Percentiles rank a stretch among this genome's conserved stretches.
Conservation (phyloP, 2,113 vertebrate genomes). For the Hypomesus transpacificus region DNA sequence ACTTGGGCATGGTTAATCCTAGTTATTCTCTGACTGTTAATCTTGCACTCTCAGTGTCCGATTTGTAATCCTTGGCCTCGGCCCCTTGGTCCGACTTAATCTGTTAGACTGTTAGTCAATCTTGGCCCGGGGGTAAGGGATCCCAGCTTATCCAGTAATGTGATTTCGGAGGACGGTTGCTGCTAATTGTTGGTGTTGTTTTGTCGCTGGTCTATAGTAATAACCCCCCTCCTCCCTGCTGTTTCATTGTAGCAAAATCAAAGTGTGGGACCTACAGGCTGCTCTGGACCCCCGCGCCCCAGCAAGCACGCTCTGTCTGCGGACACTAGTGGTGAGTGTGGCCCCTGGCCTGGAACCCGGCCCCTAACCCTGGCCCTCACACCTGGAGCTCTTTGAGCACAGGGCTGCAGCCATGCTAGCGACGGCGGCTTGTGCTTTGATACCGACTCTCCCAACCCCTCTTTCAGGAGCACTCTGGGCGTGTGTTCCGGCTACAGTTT, state of each 20-base stretch:
- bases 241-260: slow-evolving; percentile 78
- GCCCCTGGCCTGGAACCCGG: background rate
- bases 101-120: background rate
- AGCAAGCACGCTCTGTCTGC: slow-evolving; percentile 84
- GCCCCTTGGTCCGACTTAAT: background rate
- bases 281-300: slow-evolving; percentile 86
- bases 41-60: background rate
- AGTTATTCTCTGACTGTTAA: slow-evolving; percentile 1
- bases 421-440: too few species aligned
- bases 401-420: background rate
- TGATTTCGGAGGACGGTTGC: background rate
- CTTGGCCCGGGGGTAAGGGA: background rate
- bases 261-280: slow-evolving; percentile 90
- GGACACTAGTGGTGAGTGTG: slow-evolving; percentile 83
- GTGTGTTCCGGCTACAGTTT: slow-evolving; percentile 97
- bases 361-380: too few species aligned
- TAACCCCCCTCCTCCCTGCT: background rate
- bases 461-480: slow-evolving; percentile 92
- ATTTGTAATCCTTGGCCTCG: background rate
- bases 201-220: too few species aligned
- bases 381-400: too few species aligned
- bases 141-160: background rate
- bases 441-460: background rate
- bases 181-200: background rate
- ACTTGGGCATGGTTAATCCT: background rate